Conservation (phyloP, 2,113 vertebrate genomes). For the Morone chrysops region DNA sequence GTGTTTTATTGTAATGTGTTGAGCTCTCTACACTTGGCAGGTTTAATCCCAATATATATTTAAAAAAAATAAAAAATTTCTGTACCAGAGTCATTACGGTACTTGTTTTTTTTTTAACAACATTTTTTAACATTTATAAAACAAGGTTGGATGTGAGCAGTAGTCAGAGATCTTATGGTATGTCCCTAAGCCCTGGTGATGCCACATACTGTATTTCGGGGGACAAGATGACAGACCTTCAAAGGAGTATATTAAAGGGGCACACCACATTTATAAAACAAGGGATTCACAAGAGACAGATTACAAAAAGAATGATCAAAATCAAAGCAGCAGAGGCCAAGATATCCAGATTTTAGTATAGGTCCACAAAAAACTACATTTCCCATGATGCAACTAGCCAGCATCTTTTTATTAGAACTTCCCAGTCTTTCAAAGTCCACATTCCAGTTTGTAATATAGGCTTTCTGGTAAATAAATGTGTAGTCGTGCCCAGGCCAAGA, state of each 20-base stretch:
- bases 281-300: background rate
- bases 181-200: no score
- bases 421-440: no score
- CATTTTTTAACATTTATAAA: slow-evolving; percentile 9
- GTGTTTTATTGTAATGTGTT: background rate
- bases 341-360: background rate
- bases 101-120: background rate
- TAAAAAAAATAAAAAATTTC: no score
- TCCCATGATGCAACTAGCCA: background rate
- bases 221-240: background rate
- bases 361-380: background rate
- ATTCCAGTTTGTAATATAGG: no score
- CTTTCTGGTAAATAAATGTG: no score
- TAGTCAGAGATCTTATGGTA: no score
- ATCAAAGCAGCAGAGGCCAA: background rate
- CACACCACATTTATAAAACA: background rate
- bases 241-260: background rate
- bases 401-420: background rate
- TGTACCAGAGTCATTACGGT: background rate
- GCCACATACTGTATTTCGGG: no score
- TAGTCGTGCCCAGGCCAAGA: no score
- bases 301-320: background rate
- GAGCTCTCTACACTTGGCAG: background rate
- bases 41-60: background rate
- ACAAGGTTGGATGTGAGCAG: slow-evolving; percentile 9